These are phyloP conservation scores for Eueides isabella DNA, from an alignment of 1,140 invertebrate genomes.

Conservation along the genomic window DNA sequence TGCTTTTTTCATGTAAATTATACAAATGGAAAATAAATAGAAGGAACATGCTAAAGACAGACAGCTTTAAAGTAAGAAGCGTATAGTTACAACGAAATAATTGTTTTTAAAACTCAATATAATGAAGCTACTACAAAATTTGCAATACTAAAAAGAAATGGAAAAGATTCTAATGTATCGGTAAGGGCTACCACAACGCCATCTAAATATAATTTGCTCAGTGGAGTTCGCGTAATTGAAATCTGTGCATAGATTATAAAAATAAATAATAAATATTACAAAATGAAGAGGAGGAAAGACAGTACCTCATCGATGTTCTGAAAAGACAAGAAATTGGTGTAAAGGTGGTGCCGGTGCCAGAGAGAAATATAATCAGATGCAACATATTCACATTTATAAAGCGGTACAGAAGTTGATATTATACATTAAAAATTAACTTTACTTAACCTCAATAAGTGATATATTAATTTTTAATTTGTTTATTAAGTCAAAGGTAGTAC, in stretches of 20 bases:
- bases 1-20: slow-evolving; percentile 11
- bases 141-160: neutral
- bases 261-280: slow-evolving; percentile 56
- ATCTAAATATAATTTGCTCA: slow-evolving; percentile 19
- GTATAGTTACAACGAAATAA: neutral
- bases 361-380: slow-evolving; percentile 15
- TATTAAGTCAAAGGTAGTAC: neutral
- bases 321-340: slow-evolving; percentile 80
- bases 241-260: slow-evolving; percentile 56
- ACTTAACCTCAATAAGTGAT: neutral
- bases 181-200: neutral
- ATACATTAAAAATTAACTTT: neutral
- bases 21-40: slow-evolving; percentile 14
- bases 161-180: neutral
- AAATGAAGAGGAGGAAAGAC: slow-evolving; percentile 66
- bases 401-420: neutral
- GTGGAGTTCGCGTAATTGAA: slow-evolving; percentile 43
- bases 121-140: slow-evolving; percentile 19
- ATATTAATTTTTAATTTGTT: neutral
- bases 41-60: slow-evolving; percentile 17
- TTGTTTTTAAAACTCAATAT: neutral
- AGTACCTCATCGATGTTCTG: slow-evolving; percentile 81
- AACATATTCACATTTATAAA: slow-evolving; percentile 14
- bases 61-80: slow-evolving; percentile 2
- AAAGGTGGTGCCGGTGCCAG: slow-evolving; percentile 57